Evolutionary conservation across 2,888 invertebrate species (phyloP).

Genomic region (Bugula neritina): DNA sequence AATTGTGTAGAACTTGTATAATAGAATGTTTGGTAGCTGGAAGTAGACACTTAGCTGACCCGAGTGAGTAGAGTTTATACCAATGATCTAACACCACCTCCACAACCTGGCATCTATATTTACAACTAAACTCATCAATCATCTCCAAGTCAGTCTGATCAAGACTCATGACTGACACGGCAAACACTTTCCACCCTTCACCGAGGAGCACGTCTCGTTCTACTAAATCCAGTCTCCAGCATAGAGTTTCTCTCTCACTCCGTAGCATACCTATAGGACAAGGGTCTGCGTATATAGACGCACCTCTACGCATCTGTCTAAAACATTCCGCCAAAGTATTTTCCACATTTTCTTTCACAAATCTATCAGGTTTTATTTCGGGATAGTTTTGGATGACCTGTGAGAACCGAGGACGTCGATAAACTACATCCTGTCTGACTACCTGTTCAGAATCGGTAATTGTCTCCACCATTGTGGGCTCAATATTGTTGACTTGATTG

Average conservation of each 20-base stretch:
- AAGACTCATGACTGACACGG: background rate
- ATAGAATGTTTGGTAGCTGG: slow-evolving; percentile 1
- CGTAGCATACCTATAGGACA: background rate
- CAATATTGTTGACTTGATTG: background rate
- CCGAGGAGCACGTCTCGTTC: background rate
- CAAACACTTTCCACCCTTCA: slow-evolving; percentile 8
- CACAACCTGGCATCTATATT: slow-evolving; percentile 22
- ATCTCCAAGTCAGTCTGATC: slow-evolving; percentile 10
- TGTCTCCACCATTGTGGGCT: slow-evolving; percentile 9
- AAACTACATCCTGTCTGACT: background rate
- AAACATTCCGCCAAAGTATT: slow-evolving; percentile 6
- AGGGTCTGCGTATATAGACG: background rate
- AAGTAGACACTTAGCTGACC: background rate
- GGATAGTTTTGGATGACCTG: background rate
- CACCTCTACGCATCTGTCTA: background rate
- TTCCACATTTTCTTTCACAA: slow-evolving; percentile 18
- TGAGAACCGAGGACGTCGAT: background rate
- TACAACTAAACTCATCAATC: slow-evolving; percentile 25
- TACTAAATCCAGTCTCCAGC: slow-evolving; percentile 13
- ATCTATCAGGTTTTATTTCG: background rate
- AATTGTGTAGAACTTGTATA: background rate
- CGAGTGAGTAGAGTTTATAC: slow-evolving; percentile 2
- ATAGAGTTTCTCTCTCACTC: background rate
- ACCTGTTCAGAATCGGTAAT: background rate
- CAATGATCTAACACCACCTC: slow-evolving; percentile 24